Evolutionary conservation across 1,140 invertebrate species (phyloP), one percentile per base, ranked within the genome.

Genomic region (Hylyphantes graminicola): DNA sequence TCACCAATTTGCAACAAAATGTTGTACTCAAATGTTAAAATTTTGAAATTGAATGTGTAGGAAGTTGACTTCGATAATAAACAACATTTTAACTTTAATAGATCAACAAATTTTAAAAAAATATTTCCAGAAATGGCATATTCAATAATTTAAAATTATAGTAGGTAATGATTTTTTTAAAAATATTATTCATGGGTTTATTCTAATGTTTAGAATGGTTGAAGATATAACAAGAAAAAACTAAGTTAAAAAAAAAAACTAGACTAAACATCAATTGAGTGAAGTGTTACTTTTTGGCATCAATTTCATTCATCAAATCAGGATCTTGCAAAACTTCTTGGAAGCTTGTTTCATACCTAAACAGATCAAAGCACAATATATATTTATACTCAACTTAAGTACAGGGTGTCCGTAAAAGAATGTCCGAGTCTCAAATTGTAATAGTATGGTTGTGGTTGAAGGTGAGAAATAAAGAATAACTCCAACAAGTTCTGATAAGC

Each of bases 281-380:
- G 17, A n/a, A 54, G 8, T 0, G 13, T 72, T 10, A 53, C 50
- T 72, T 53, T 72, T 74, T 21, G 15, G 4, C 54, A 57, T 19
- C 72, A 48, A 13, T 0, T 74, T 59, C 11, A 57, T 55, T 51
- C 11, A 35, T 74, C n/a, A 7, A 11, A 15, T 74, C 54, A 57
- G 17, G 53, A 15, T 57, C 17, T 35, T 74, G 35, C 19, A 74
- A 74, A 57, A 74, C 15, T 59, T 74, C 72, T 0, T 19, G 35
- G 51, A 74, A 74, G 19, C 54, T 74, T 74, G 72, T 74, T 57
- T 74, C 72, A 74, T 74, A 74, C 7, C 72, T 74, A 57, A n/a
- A 48, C 51, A 54, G 17, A 13, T 68, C 51, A 74, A 74, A 74
- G 19, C 7, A 57, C 13, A 7, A 59, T 9, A 35, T 21, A 11